These are phyloP conservation scores for Zaprionus kolodkinae DNA, from an alignment of 1,140 invertebrate species.

Conservation along the genomic window DNA sequence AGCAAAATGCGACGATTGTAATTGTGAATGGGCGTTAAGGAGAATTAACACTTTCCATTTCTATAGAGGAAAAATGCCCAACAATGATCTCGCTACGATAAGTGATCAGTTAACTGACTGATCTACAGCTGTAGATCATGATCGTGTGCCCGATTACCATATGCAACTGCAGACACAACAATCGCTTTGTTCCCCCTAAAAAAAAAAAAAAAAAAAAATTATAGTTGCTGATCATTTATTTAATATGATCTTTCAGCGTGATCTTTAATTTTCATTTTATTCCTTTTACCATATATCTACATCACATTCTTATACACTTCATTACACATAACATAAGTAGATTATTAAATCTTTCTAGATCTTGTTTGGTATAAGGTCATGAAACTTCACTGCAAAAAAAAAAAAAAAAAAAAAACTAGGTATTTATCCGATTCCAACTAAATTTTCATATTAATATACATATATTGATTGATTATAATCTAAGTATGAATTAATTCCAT, in stretches of 20 bases:
- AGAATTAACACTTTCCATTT: slow-evolving; percentile 76
- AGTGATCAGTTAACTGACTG: slow-evolving; percentile 3
- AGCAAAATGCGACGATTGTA: slow-evolving; percentile 29
- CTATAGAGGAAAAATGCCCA: neutral
- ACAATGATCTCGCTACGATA: neutral
- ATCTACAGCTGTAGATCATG: neutral
- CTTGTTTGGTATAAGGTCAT: too few species aligned
- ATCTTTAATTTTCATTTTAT: neutral
- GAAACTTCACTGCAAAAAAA: too few species aligned
- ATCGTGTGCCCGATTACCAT: neutral
- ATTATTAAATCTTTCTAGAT: too few species aligned
- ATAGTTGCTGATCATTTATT: neutral
- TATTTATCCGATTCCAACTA: too few species aligned
- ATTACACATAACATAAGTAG: too few species aligned
- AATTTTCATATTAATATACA: too few species aligned
- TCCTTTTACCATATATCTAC: too few species aligned
- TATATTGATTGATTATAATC: too few species aligned
- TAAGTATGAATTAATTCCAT: too few species aligned
- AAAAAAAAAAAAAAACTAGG: too few species aligned
- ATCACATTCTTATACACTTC: too few species aligned
- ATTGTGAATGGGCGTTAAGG: slow-evolving; percentile 41
- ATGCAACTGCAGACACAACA: neutral
- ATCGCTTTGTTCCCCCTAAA: neutral
- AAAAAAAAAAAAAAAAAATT: too few species aligned
- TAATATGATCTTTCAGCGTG: neutral